Conservation (phyloP, 2,888 invertebrate species). For the Tiliacea aurago region DNA sequence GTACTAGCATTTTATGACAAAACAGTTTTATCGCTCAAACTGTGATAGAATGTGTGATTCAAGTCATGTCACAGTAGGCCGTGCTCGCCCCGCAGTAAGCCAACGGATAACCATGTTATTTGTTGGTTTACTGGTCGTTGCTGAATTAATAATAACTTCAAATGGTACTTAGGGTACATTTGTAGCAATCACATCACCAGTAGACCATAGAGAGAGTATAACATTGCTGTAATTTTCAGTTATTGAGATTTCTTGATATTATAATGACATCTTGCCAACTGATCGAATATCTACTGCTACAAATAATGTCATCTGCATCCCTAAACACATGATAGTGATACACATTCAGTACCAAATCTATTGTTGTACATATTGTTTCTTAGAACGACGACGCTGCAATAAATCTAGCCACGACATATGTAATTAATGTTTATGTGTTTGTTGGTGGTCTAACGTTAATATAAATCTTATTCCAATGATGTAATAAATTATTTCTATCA, state of each 20-base stretch:
- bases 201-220: too few species aligned
- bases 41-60: too few species aligned
- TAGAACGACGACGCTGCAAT: conserved; percentile 54
- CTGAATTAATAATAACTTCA: not conserved
- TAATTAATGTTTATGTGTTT: conserved; percentile 65
- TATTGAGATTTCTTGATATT: not conserved
- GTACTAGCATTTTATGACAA: too few species aligned
- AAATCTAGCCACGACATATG: conserved; percentile 60
- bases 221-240: not conserved
- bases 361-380: conserved; percentile 56
- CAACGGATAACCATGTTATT: not conserved
- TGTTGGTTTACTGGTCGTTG: not conserved
- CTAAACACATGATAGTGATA: conserved; percentile 41
- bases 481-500: conserved; percentile 62
- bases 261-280: conserved; percentile 3
- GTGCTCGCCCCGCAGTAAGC: too few species aligned
- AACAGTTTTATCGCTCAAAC: too few species aligned
- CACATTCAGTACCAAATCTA: conserved; percentile 45
- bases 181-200: too few species aligned
- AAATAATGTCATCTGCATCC: conserved; percentile 36
- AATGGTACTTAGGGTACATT: too few species aligned
- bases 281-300: conserved; percentile 7
- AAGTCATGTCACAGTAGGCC: too few species aligned
- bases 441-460: conserved; percentile 64
- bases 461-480: conserved; percentile 63